Conservation (phyloP, 2,797 vertebrate species). For the Parambassis ranga region DNA sequence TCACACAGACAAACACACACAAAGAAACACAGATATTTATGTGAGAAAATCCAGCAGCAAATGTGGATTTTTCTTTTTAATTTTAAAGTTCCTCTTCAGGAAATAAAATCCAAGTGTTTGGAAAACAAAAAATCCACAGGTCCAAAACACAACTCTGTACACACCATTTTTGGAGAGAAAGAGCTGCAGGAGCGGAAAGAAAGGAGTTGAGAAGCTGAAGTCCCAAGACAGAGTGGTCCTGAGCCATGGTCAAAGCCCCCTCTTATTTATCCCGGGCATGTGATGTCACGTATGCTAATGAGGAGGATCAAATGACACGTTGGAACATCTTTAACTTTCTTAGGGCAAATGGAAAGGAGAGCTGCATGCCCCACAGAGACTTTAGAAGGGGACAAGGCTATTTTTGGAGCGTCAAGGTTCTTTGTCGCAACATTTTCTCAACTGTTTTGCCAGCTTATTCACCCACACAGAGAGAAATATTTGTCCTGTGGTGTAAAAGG, state of each 20-base stretch:
- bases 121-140: constrained; percentile 28
- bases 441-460: too few relatives aligned
- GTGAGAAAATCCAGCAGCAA: neutral
- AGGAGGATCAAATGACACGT: constrained; percentile 83
- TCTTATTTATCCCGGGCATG: constrained; percentile 87
- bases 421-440: neutral
- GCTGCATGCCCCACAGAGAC: constrained; percentile 63
- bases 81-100: too few relatives aligned
- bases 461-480: too few relatives aligned
- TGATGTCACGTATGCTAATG: constrained; percentile 81
- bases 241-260: constrained; percentile 74
- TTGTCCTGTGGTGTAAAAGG: accelerated
- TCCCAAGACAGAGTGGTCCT: constrained; percentile 89
- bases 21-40: neutral
- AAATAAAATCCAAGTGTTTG: too few relatives aligned
- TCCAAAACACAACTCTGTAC: constrained; percentile 78
- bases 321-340: constrained; percentile 95
- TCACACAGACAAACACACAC: constrained; percentile 32
- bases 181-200: constrained; percentile 79
- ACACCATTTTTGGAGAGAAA: constrained; percentile 91
- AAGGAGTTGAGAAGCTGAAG: constrained; percentile 79
- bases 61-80: too few relatives aligned
- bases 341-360: constrained; percentile 91
- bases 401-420: constrained; percentile 83
- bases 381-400: constrained; percentile 81